Percentiles rank a stretch among this genome's conserved stretches.
Evolutionary conservation across 2,113 vertebrate species (phyloP).

Genomic region (Cynocephalus volans): DNA sequence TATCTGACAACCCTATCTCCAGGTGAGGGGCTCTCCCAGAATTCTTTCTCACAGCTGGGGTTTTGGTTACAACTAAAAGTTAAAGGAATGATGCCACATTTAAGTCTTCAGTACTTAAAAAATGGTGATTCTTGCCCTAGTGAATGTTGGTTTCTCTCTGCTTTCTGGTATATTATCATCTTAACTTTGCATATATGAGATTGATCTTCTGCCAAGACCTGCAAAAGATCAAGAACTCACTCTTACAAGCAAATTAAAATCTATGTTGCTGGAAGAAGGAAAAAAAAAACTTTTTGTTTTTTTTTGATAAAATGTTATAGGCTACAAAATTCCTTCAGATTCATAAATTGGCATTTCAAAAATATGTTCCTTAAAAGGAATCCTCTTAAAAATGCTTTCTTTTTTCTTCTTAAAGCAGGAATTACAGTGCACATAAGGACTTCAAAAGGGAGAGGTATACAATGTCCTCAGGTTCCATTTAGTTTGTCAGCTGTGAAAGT

Average conservation of each 20-base stretch:
- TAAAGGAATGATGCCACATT: neutral
- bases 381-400: neutral
- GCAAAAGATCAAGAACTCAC: neutral
- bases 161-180: neutral
- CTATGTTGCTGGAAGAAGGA: neutral
- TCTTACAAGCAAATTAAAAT: neutral
- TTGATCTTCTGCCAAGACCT: neutral
- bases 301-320: neutral
- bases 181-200: neutral
- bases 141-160: neutral
- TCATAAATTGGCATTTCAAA: conserved; percentile 42
- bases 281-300: neutral
- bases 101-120: neutral
- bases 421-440: neutral
- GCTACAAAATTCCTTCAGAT: neutral
- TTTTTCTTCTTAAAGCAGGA: conserved; percentile 1
- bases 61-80: neutral
- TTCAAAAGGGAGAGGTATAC: neutral
- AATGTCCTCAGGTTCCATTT: too few species aligned
- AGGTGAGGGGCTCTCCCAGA: neutral
- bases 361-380: neutral
- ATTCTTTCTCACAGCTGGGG: neutral
- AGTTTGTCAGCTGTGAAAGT: too few species aligned
- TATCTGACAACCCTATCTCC: neutral
- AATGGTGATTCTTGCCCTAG: neutral